Percentiles rank a stretch among this genome's conserved stretches.
Evolutionary conservation across 1,140 invertebrate species (phyloP).

Genomic region (Drosophila sp.): DNA sequence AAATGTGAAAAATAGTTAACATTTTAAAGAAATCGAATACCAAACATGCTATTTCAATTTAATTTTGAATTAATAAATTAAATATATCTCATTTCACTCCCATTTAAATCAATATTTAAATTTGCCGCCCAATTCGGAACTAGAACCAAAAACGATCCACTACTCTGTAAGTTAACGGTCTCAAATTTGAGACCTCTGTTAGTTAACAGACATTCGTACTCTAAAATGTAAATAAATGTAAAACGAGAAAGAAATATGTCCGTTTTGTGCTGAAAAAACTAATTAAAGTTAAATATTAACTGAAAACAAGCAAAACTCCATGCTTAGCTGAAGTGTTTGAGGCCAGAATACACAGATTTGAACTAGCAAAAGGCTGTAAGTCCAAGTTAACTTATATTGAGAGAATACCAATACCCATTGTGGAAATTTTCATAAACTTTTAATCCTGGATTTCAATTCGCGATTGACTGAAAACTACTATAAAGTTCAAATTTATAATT

Average conservation of each 20-base stretch:
- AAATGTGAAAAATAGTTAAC: background rate
- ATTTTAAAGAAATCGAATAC: background rate
- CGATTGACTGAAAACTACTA: background rate
- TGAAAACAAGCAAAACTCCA: background rate
- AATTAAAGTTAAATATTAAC: background rate
- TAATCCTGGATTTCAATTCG: background rate
- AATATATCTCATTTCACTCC: too few relatives aligned
- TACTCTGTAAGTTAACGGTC: too few relatives aligned
- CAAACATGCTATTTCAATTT: too few relatives aligned
- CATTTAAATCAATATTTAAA: too few relatives aligned
- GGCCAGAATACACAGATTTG: background rate
- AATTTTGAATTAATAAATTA: too few relatives aligned
- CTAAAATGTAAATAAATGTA: slow-evolving; percentile 8
- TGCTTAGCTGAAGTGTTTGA: background rate
- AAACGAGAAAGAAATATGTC: background rate
- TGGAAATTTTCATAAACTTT: background rate
- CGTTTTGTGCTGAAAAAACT: background rate
- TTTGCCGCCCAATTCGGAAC: too few relatives aligned
- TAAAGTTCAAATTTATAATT: background rate
- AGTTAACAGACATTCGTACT: background rate
- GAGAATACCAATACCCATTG: background rate
- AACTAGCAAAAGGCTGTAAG: background rate
- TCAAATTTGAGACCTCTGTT: too few relatives aligned
- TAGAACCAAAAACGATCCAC: too few relatives aligned
- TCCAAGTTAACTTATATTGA: background rate